phyloP scores from a whole-genome alignment of 2,888 invertebrate genomes.

The Syritta pipiens region DNA sequence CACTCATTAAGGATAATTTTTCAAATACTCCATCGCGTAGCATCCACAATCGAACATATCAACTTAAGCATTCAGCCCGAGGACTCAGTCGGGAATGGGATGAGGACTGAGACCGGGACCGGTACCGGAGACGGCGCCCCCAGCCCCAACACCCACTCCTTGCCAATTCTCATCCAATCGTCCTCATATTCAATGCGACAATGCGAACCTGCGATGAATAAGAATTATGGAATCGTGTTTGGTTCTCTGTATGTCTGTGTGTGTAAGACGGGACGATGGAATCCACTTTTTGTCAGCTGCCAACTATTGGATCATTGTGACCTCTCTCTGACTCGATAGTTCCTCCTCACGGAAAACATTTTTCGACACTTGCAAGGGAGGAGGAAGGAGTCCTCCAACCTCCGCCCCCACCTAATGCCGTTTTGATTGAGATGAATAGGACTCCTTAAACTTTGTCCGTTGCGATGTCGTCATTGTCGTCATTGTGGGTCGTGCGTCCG shows the following conservation, averaged over 20 bases:
- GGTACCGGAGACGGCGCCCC: not conserved
- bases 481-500: conserved; percentile 1
- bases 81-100: conserved; percentile 23
- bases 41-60: conserved; percentile 65
- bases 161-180: conserved; percentile 63
- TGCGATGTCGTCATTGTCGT: not conserved
- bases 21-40: conserved; percentile 65
- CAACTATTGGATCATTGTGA: conserved; percentile 48
- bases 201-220: conserved; percentile 67
- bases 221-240: conserved; percentile 64
- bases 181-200: conserved; percentile 61
- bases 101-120: not conserved
- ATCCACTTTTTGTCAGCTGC: conserved; percentile 61
- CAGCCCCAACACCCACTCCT: conserved; percentile 8
- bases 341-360: conserved; percentile 35
- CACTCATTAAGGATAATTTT: conserved; percentile 69
- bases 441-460: conserved; percentile 53
- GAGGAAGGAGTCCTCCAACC: not conserved
- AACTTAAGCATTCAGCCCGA: conserved; percentile 64
- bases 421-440: conserved; percentile 66
- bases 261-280: conserved; percentile 13
- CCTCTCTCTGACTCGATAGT: conserved; percentile 16
- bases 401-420: conserved; percentile 29
- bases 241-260: no score
- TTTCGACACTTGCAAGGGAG: conserved; percentile 13